Evolutionary conservation across 1,140 invertebrate species (phyloP).

Genomic region (Rhopalosiphum maidis): DNA sequence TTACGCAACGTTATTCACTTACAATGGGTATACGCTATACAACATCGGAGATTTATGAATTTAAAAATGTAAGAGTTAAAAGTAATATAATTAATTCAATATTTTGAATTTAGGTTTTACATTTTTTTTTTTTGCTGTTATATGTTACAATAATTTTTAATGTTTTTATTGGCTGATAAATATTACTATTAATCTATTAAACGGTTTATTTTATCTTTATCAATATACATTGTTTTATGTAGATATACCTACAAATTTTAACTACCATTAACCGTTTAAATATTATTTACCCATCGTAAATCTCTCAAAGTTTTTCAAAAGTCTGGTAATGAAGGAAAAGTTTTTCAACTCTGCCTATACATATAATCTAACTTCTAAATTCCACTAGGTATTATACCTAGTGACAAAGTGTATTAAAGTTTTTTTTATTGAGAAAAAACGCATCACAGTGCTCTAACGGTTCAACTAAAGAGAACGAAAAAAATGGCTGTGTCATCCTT

Average conservation of each 20-base stretch:
- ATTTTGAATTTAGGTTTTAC: background rate
- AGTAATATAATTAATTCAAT: background rate
- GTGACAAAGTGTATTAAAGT: background rate
- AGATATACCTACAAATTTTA: background rate
- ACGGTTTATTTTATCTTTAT: background rate
- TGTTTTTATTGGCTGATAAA: background rate
- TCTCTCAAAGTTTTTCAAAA: background rate
- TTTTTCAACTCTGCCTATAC: background rate
- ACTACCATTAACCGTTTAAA: background rate
- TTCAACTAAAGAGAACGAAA: background rate
- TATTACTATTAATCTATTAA: background rate
- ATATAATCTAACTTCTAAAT: background rate
- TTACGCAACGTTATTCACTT: background rate
- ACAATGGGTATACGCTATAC: background rate
- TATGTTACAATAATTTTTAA: background rate
- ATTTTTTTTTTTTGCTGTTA: background rate
- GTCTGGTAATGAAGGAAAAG: background rate
- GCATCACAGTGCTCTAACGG: background rate
- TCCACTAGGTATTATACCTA: background rate
- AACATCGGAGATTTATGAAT: background rate
- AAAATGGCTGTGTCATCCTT: background rate
- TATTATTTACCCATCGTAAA: background rate
- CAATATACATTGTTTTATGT: background rate
- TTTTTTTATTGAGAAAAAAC: constrained; percentile 10
- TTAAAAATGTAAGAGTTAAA: background rate